These are phyloP conservation scores for Acanthurus lineatus DNA, from an alignment of 2,797 vertebrate genomes.

Conservation along the genomic window DNA sequence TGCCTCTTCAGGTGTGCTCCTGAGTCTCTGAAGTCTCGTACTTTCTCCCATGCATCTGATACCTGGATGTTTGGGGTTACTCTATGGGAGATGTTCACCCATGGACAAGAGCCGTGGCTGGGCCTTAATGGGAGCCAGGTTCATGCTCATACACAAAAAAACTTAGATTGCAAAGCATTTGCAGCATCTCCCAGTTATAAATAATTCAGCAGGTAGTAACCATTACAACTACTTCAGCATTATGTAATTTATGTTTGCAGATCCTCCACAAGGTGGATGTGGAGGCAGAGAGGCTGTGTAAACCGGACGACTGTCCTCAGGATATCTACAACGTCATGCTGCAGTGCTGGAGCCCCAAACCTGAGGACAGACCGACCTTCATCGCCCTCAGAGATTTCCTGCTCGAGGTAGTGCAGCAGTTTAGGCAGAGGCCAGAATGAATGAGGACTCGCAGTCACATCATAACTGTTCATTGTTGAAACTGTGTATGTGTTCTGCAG, in stretches of 20 bases:
- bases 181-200: not conserved
- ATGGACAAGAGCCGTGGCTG: conserved; percentile 97
- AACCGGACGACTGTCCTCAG: conserved; percentile 96
- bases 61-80: conserved; percentile 99
- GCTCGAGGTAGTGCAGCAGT: conserved; percentile 86
- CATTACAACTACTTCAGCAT: not conserved
- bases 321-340: conserved; percentile 98
- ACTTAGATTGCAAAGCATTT: not conserved
- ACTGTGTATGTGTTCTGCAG: conserved; percentile 75
- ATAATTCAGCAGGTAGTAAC: not conserved
- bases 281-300: conserved; percentile 91
- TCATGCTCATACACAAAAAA: not conserved
- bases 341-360: conserved; percentile 98
- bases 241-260: conserved; percentile 72
- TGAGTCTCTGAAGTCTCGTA: conserved; percentile 95
- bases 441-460: not conserved
- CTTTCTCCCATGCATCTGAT: conserved; percentile 97
- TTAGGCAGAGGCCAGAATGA: not conserved
- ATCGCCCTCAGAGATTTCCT: conserved; percentile 95
- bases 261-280: conserved; percentile 98
- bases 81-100: conserved; percentile 99
- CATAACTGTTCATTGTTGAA: not conserved
- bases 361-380: conserved; percentile 96
- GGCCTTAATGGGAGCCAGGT: conserved; percentile 98
- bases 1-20: conserved; percentile 92